phyloP scores from a whole-genome alignment of 2,113 vertebrate species.

The Poeciliopsis prolifica region DNA sequence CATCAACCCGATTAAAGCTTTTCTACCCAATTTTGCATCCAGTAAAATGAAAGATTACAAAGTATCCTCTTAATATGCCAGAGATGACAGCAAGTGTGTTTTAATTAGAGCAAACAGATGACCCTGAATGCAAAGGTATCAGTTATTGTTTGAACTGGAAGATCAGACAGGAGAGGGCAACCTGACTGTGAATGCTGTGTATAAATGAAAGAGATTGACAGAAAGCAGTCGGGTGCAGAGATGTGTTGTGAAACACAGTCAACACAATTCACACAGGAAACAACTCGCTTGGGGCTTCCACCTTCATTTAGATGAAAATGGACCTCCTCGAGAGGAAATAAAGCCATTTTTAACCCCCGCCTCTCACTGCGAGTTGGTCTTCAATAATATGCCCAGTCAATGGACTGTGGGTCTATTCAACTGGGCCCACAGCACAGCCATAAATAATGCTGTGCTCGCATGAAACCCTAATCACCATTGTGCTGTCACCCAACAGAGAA shows the following conservation, averaged over 20 bases:
- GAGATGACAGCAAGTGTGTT: too few relatives aligned
- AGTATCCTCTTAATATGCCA: too few relatives aligned
- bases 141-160: background rate
- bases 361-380: slow-evolving; percentile 52
- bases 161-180: slow-evolving; percentile 16
- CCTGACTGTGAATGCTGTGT: slow-evolving; percentile 38
- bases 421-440: slow-evolving; percentile 70
- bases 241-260: slow-evolving; percentile 62
- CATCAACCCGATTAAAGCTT: too few relatives aligned
- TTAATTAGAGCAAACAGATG: too few relatives aligned
- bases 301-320: slow-evolving; percentile 78
- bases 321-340: slow-evolving; percentile 76
- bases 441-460: slow-evolving; percentile 80
- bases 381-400: slow-evolving; percentile 78
- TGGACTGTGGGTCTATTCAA: slow-evolving; percentile 81
- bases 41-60: too few relatives aligned
- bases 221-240: slow-evolving; percentile 36
- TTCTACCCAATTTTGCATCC: too few relatives aligned
- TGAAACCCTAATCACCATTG: slow-evolving; percentile 80
- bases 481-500: slow-evolving; percentile 79
- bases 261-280: slow-evolving; percentile 72
- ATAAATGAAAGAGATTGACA: slow-evolving; percentile 52
- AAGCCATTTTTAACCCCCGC: slow-evolving; percentile 76
- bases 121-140: too few relatives aligned
- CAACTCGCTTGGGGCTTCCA: slow-evolving; percentile 71